Evolutionary conservation across 1,140 invertebrate genomes (phyloP).

Genomic region (Meteorus sp.): DNA sequence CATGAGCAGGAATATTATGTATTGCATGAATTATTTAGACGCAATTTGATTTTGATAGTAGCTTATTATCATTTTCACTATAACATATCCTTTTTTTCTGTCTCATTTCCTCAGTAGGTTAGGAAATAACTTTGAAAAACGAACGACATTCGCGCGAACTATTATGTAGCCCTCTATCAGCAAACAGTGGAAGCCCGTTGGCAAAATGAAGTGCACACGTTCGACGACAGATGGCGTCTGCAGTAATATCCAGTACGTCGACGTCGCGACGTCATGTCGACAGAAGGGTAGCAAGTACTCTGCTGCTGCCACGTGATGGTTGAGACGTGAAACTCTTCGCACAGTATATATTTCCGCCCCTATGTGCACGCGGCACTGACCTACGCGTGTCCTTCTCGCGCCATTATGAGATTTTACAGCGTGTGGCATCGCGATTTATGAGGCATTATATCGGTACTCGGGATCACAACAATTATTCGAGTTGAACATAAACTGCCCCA

Average conservation of each 20-base stretch:
- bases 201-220: slow-evolving; percentile 30
- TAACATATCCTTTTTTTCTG: too few relatives aligned
- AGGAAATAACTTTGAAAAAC: too few relatives aligned
- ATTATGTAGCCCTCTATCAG: slow-evolving; percentile 20
- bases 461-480: slow-evolving; percentile 56
- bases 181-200: slow-evolving; percentile 5
- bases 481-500: slow-evolving; percentile 49
- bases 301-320: slow-evolving; percentile 44
- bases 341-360: too few relatives aligned
- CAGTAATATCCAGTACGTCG: slow-evolving; percentile 33
- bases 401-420: slow-evolving; percentile 41
- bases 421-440: slow-evolving; percentile 53
- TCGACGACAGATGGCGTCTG: slow-evolving; percentile 42
- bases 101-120: too few relatives aligned
- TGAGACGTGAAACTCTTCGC: background rate
- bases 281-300: slow-evolving; percentile 22
- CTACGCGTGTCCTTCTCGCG: slow-evolving; percentile 43
- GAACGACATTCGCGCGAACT: too few relatives aligned
- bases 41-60: too few relatives aligned
- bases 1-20: too few relatives aligned
- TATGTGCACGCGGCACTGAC: slow-evolving; percentile 45
- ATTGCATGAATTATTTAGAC: too few relatives aligned
- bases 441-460: slow-evolving; percentile 49
- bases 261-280: background rate
- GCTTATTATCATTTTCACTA: too few relatives aligned